Conservation (phyloP, 2,113 vertebrate genomes). For the Rhabdomys dilectus region DNA sequence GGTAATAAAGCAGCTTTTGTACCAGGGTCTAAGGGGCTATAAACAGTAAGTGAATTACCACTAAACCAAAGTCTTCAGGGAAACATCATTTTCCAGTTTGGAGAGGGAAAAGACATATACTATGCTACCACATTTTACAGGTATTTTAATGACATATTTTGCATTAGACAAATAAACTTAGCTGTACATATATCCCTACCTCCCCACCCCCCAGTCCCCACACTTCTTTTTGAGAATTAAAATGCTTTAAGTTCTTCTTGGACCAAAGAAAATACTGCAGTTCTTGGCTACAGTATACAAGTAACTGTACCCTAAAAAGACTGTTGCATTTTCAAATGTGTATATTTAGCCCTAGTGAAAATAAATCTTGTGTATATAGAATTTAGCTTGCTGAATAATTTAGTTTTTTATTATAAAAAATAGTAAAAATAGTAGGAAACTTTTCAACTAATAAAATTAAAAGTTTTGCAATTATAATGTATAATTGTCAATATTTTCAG, state of each 20-base stretch:
- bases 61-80: constrained; percentile 42
- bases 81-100: constrained; percentile 3
- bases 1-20: constrained; percentile 26
- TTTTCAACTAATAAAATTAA: constrained; percentile 52
- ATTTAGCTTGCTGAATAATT: constrained; percentile 38
- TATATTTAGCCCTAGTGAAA: neutral
- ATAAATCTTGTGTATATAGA: constrained; percentile 30
- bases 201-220: neutral
- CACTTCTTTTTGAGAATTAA: neutral
- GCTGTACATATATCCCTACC: neutral
- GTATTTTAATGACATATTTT: constrained; percentile 68
- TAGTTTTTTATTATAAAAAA: constrained; percentile 37
- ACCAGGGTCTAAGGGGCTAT: neutral
- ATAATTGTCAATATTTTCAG: constrained; percentile 15
- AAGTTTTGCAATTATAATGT: constrained; percentile 27
- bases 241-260: constrained; percentile 34
- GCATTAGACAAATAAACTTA: constrained; percentile 30
- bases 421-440: constrained; percentile 36
- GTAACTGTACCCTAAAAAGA: constrained; percentile 16
- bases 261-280: constrained; percentile 29
- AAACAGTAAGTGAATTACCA: constrained; percentile 18
- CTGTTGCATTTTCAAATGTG: neutral
- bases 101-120: neutral
- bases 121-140: neutral
- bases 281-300: constrained; percentile 23